A percentile compares a stretch with the other conserved stretches of the same genome.
These are phyloP conservation scores for Rotaria magnacalcarata DNA, from an alignment of 2,888 invertebrate species.

Conservation along the genomic window DNA sequence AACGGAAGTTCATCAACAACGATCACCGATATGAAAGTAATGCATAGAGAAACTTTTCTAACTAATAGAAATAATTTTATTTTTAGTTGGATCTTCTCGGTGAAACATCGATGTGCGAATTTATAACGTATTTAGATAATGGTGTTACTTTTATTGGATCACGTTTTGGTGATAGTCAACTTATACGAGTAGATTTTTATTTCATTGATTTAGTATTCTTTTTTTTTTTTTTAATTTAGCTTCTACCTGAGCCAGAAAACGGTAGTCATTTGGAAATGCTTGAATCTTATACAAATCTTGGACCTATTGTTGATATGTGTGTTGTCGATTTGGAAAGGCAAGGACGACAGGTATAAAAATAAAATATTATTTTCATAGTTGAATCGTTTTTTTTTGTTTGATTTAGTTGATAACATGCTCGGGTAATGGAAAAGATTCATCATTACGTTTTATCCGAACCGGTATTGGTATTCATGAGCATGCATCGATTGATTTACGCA, in stretches of 20 bases:
- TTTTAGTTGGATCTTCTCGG: constrained; percentile 49
- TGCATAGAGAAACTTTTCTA: not conserved
- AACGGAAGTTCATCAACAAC: constrained; percentile 18
- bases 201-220: not conserved
- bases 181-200: constrained; percentile 65
- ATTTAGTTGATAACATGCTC: constrained; percentile 85
- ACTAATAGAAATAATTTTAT: not conserved
- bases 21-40: constrained; percentile 32
- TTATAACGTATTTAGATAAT: constrained; percentile 94
- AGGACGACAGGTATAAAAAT: constrained; percentile 68
- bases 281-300: constrained; percentile 93
- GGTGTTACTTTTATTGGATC: constrained; percentile 91
- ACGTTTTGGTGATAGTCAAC: constrained; percentile 87
- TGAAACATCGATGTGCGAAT: constrained; percentile 75
- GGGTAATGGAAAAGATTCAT: constrained; percentile 92
- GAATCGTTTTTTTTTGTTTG: not conserved
- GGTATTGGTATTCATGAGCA: constrained; percentile 98
- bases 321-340: constrained; percentile 91
- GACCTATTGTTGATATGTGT: constrained; percentile 94
- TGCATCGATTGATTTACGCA: constrained; percentile 89
- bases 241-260: constrained; percentile 74
- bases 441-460: constrained; percentile 88
- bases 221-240: constrained; percentile 51
- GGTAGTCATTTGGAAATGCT: constrained; percentile 85
- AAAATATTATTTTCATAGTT: too few species aligned